Evolutionary conservation across 2,797 vertebrate genomes (phyloP).

Genomic region (Carapus acus): DNA sequence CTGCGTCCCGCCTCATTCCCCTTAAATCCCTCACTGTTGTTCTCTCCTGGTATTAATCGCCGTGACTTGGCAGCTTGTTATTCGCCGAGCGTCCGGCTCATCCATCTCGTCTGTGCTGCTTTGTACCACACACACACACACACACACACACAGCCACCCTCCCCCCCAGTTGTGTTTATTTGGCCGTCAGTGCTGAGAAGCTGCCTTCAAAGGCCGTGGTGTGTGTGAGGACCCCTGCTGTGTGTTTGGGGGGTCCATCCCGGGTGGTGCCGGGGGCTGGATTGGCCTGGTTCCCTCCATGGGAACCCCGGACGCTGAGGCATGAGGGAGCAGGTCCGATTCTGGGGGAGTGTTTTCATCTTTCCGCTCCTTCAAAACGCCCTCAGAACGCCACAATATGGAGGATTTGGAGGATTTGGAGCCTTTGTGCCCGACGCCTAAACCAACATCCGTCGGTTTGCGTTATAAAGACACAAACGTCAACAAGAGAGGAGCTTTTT

Average conservation of each 20-base stretch:
- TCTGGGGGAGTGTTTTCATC: no score
- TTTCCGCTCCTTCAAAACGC: no score
- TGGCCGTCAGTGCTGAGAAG: conserved; percentile 6
- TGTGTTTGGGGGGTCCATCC: conserved; percentile 29
- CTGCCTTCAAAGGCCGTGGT: conserved; percentile 5
- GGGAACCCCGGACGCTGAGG: no score
- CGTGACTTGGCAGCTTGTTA: conserved; percentile 3
- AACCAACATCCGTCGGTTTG: no score
- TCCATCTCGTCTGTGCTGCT: background rate
- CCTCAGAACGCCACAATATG: no score
- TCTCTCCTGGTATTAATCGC: conserved; percentile 19
- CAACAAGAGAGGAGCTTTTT: no score
- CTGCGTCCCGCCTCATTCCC: background rate
- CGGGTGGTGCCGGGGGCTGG: conserved; percentile 17
- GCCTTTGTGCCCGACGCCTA: no score
- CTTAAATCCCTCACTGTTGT: conserved; percentile 3
- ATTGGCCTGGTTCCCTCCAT: conserved; percentile 34
- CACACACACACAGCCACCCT: conserved; percentile 17
- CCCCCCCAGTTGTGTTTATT: conserved; percentile 18
- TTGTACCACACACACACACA: conserved; percentile 1
- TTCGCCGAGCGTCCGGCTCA: background rate
- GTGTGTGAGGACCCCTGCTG: conserved; percentile 23
- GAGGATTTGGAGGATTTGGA: no score
- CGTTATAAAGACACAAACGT: no score
- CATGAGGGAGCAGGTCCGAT: no score